Conservation (phyloP, 1,140 invertebrate species). For the Pemphigus obesinymphae region DNA sequence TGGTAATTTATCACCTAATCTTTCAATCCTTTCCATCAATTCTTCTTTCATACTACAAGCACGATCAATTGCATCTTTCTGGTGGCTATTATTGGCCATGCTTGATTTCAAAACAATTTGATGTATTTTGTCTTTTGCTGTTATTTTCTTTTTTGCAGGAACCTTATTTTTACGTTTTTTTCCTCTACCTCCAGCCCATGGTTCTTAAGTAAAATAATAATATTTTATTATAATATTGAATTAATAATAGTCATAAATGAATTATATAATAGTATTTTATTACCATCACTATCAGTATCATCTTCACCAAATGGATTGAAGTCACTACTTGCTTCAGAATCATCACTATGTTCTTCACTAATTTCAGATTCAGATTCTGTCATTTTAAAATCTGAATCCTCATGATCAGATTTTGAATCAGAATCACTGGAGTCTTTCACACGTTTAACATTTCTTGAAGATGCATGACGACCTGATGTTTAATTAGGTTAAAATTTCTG, state of each 20-base stretch:
- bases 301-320: constrained; percentile 85
- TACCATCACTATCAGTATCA: constrained; percentile 66
- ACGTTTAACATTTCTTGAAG: constrained; percentile 64
- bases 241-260: not conserved
- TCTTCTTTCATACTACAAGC: constrained; percentile 91
- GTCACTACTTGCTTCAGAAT: constrained; percentile 70
- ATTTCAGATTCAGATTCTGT: constrained; percentile 51
- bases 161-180: constrained; percentile 68
- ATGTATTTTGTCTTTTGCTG: constrained; percentile 70
- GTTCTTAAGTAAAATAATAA: constrained; percentile 53
- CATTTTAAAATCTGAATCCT: constrained; percentile 60
- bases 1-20: constrained; percentile 80
- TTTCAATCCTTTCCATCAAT: constrained; percentile 78
- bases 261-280: not conserved
- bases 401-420: constrained; percentile 57
- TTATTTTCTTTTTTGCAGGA: constrained; percentile 61
- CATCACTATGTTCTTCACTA: constrained; percentile 56
- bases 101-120: constrained; percentile 39
- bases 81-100: constrained; percentile 55
- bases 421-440: constrained; percentile 63
- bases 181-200: constrained; percentile 65
- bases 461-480: constrained; percentile 61
- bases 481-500: constrained; percentile 17
- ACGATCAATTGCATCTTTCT: constrained; percentile 74
- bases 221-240: not conserved